A percentile compares a stretch with the other conserved stretches of the same genome.
These are phyloP conservation scores for Erynnis tages DNA, from an alignment of 2,888 invertebrate genomes.

Conservation along the genomic window DNA sequence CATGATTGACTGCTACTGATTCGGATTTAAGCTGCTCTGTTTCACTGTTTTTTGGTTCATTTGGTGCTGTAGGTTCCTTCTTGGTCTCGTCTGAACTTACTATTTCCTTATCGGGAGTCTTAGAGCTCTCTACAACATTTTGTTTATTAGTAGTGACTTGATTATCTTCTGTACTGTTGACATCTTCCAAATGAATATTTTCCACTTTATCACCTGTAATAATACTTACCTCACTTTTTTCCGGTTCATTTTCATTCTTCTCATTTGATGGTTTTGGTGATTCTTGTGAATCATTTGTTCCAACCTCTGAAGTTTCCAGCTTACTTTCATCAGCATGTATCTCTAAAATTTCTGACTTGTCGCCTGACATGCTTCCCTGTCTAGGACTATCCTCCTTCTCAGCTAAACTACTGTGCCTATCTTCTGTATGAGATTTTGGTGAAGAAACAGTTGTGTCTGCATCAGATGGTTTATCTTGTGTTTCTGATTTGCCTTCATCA, in stretches of 20 bases:
- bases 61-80: slow-evolving; percentile 43
- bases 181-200: slow-evolving; percentile 47
- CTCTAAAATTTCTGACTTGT: slow-evolving; percentile 66
- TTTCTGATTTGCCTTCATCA: slow-evolving; percentile 44
- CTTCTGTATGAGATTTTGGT: slow-evolving; percentile 35
- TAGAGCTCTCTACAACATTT: slow-evolving; percentile 68
- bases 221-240: slow-evolving; percentile 67
- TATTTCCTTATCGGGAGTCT: slow-evolving; percentile 29
- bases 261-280: slow-evolving; percentile 35
- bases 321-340: slow-evolving; percentile 64
- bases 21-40: slow-evolving; percentile 29
- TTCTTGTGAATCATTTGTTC: slow-evolving; percentile 47
- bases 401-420: slow-evolving; percentile 18
- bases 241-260: slow-evolving; percentile 26
- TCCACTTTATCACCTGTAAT: slow-evolving; percentile 54
- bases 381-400: slow-evolving; percentile 20
- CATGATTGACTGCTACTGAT: slow-evolving; percentile 37
- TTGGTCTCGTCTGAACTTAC: slow-evolving; percentile 39
- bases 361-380: slow-evolving; percentile 52
- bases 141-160: slow-evolving; percentile 56
- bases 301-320: slow-evolving; percentile 55
- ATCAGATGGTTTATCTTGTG: no score
- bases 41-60: slow-evolving; percentile 40
- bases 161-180: slow-evolving; percentile 40
- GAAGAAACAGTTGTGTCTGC: no score